Base-by-base conservation (phyloP, 1,140 invertebrate species). In the Drosophila albomicans region DNA sequence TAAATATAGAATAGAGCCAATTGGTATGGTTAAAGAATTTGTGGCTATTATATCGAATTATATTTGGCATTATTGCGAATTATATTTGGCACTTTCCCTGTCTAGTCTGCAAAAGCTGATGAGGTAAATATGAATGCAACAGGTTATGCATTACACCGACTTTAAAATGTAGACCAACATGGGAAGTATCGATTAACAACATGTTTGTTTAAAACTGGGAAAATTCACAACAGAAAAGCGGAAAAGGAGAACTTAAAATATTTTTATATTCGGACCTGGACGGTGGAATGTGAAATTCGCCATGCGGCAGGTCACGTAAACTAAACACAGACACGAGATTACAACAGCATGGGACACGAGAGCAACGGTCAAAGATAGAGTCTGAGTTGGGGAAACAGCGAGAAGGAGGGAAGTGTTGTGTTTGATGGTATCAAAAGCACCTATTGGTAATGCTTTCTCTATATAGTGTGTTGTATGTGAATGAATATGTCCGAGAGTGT, bases 261-360 rank as follows among this genome's bases (percentile, higher is more conserved):
- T n/a, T 28, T 6, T 13, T n/a, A 54, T 32, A 52, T 35, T 8
- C 13, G 13, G 3, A 35, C 51, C 30, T 10, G 28, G n/a, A 35
- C 51, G 30, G 51, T 35, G 51, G n/a, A 30, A 15, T 54, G 51
- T 35, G 28, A 25, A 13, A 32, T 32, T 32, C 38, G 30, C 49
- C 62, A 64, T 52, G 62, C 48, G 20, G n/a, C 48, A 52, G 10
- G 48, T 28, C 62, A 64, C n/a, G 32, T 41, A 28, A 64, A 64
- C 20, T 10, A 58, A 45, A 58, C 56, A 58, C 38, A 56, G 54
- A 58, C 56, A 58, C 56, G 35, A 43, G 32, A 64, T 30, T 28
- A 52, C 20, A 43, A 64, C 13, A 62, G 10, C 13, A 28, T 5
- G 8, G 13, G 4, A 15, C 2, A 16, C 25, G n/a, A 48, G 43